A percentile compares a stretch with the other conserved stretches of the same genome.
Conservation (phyloP, 2,888 invertebrate genomes). For the Paralinhomoeus sp. region DNA sequence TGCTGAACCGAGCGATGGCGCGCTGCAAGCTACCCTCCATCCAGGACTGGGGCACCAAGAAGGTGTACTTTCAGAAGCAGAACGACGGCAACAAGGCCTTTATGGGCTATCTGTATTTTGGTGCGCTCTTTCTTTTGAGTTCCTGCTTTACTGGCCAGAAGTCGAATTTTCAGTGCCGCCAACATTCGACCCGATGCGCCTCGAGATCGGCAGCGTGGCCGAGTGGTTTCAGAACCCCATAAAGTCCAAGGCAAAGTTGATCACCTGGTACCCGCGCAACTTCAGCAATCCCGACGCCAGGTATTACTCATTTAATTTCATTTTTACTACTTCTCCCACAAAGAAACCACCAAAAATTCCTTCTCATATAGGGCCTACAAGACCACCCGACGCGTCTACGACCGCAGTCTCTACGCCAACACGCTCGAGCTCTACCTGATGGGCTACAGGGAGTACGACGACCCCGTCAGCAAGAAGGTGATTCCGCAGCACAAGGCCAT, state of each 20-base stretch:
- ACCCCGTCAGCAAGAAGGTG: no score
- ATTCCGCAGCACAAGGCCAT: no score
- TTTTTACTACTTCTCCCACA: no score
- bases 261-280: slow-evolving; percentile 23
- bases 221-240: slow-evolving; percentile 23
- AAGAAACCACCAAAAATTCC: no score
- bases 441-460: no score
- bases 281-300: slow-evolving; percentile 22
- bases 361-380: no score
- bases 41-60: slow-evolving; percentile 23
- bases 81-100: slow-evolving; percentile 20
- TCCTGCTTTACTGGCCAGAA: background rate
- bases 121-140: no score
- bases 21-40: slow-evolving; percentile 20
- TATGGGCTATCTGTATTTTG: slow-evolving; percentile 24
- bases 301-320: no score
- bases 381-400: no score
- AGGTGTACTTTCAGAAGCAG: slow-evolving; percentile 21
- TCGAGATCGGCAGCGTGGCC: slow-evolving; percentile 21
- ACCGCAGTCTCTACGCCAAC: no score
- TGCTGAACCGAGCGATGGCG: slow-evolving; percentile 20
- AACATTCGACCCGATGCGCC: slow-evolving; percentile 21
- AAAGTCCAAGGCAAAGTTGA: slow-evolving; percentile 2
- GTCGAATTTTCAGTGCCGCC: slow-evolving; percentile 15
- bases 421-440: no score